Base-by-base conservation (phyloP, 2,797 vertebrate species). In the Periophthalmus magnuspinnatus region DNA sequence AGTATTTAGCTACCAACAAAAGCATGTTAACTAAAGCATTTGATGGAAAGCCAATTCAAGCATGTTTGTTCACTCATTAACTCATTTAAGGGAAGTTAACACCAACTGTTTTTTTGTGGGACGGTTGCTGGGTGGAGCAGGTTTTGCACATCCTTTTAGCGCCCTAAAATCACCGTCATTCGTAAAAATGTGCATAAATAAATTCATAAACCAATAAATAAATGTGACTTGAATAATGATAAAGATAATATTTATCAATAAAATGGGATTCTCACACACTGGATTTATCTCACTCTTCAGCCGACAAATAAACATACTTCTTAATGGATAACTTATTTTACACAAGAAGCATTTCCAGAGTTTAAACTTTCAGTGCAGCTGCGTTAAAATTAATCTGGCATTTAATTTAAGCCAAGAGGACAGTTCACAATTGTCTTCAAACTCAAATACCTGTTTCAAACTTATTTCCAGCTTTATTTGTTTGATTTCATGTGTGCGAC, bases 401-500 rank as follows among this genome's bases (percentile, higher is more conserved):
- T 24, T 28, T 3, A 0, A 16, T 16, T 56, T 11, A 56, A 58
- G 24, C 28, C 28, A 32, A 57, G 5, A 16, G 1, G 24, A 57
- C 13, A 28, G n/a, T n/a, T n/a, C n/a, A n/a, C 22, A 56, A 56
- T n/a, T n/a, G n/a, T n/a, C n/a, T n/a, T n/a, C n/a, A 22, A 54
- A 54, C 21, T 21, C 19, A 21, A 54, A 54, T 22, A 8, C 41
- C 41, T 45, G 6, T 45, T 45, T 4, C 21, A 22, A 55, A 55
- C n/a, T 55, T 55, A 52, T 52, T 52, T 52, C 50, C 6, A 52
- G 19, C 7, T 10, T 3, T n/a, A 33, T 16, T 47, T 70, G 68
- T 59, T 47, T 28, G 57, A 9, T 50, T 55, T 17, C 47, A 64
- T 52, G 3, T 54, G 36, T 54, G 22, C 36, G 68, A 59, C 57